Percentiles rank a stretch among this genome's conserved stretches.
phyloP scores from a whole-genome alignment of 2,113 vertebrate species.

The Hemibagrus wyckioides region DNA sequence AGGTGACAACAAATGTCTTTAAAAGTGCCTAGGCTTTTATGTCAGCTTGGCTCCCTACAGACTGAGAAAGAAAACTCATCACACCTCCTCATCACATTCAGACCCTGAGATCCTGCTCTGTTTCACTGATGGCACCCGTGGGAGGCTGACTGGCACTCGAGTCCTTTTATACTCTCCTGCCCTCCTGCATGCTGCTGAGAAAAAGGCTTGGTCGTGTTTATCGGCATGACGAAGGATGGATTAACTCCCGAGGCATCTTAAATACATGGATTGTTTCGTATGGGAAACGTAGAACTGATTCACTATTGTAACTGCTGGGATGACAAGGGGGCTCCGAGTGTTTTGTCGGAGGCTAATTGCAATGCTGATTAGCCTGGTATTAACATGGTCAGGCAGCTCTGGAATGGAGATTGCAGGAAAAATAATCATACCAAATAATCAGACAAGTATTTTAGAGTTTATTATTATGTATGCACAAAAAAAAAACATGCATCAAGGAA shows the following conservation, averaged over 20 bases:
- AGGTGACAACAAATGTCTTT: background rate
- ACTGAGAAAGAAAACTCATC: conserved; percentile 2
- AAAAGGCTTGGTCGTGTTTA: conserved; percentile 3
- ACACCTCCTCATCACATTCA: conserved; percentile 15
- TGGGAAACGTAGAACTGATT: background rate
- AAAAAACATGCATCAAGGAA: background rate
- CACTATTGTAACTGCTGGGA: background rate
- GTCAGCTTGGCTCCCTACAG: background rate
- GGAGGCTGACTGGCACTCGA: conserved; percentile 3
- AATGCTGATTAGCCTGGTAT: conserved; percentile 17
- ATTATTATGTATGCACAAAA: background rate
- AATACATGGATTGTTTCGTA: background rate
- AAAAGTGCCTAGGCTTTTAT: background rate
- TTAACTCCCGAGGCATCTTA: background rate
- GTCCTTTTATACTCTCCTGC: background rate
- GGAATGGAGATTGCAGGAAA: background rate
- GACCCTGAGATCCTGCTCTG: background rate
- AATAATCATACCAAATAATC: background rate
- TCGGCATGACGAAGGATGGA: background rate
- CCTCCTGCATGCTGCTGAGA: background rate
- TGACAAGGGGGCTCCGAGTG: conserved; percentile 2
- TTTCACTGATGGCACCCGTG: conserved; percentile 1
- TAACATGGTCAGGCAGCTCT: conserved; percentile 17
- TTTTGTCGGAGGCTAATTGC: conserved; percentile 13
- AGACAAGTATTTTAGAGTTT: background rate